Percentiles rank a stretch among this genome's conserved stretches.
Conservation (phyloP, 2,888 invertebrate species). For the Ormyrus labotus region DNA sequence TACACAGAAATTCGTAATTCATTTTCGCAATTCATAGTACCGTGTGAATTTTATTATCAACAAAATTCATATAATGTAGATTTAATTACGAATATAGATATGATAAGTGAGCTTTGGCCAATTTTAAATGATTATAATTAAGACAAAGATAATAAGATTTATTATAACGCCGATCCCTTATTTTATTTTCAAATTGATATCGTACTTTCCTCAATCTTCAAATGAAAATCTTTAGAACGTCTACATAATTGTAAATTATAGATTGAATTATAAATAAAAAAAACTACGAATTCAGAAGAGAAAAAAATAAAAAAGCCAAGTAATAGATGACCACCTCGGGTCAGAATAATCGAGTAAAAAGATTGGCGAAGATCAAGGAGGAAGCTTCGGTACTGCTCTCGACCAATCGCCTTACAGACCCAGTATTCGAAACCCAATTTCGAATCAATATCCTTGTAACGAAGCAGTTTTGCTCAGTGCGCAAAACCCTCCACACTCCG, state of each 20-base stretch:
- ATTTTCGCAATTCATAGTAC: neutral
- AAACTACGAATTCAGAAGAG: neutral
- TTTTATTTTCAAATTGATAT: slow-evolving; percentile 11
- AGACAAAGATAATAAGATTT: neutral
- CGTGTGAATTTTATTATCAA: slow-evolving; percentile 11
- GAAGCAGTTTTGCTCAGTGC: too few relatives aligned
- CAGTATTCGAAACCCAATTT: slow-evolving; percentile 29
- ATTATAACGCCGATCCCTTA: neutral
- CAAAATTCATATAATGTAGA: slow-evolving; percentile 19
- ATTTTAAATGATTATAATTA: slow-evolving; percentile 29
- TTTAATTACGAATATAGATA: slow-evolving; percentile 24
- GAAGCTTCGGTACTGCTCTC: neutral
- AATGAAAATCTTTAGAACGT: neutral
- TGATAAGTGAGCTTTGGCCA: neutral
- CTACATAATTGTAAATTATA: neutral
- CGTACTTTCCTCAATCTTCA: neutral
- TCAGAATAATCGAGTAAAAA: neutral
- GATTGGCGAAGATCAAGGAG: neutral
- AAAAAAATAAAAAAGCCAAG: neutral
- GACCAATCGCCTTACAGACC: slow-evolving; percentile 12
- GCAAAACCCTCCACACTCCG: too few relatives aligned
- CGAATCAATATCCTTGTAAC: slow-evolving; percentile 31
- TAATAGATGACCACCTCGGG: too few relatives aligned
- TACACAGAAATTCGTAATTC: slow-evolving; percentile 7
- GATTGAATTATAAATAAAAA: neutral